phyloP scores from a whole-genome alignment of 1,140 invertebrate genomes.

The Diorhabda sublineata region DNA sequence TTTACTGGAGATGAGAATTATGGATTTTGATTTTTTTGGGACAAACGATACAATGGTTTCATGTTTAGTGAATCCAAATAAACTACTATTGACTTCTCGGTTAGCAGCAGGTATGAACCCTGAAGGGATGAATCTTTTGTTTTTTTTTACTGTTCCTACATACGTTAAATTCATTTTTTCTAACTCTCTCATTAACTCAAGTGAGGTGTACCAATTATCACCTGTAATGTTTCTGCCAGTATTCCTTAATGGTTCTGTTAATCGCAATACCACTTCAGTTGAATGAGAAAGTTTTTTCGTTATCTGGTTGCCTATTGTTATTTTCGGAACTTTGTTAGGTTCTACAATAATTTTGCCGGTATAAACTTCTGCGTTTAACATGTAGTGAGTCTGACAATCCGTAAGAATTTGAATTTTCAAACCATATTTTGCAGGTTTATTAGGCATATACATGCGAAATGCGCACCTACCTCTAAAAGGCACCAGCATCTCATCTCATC shows the following conservation, averaged over 20 bases:
- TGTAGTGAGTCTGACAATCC: constrained; percentile 4
- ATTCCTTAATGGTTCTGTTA: constrained; percentile 17
- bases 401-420: constrained; percentile 4
- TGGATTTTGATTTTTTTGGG: constrained; percentile 34
- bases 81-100: constrained; percentile 2
- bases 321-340: too few relatives aligned
- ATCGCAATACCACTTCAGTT: constrained; percentile 18
- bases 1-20: constrained; percentile 38
- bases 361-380: constrained; percentile 3
- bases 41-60: constrained; percentile 18
- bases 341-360: neutral
- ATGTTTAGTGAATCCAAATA: constrained; percentile 21
- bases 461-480: too few relatives aligned
- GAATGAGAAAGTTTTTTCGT: constrained; percentile 17
- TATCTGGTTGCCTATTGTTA: neutral
- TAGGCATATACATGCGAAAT: neutral
- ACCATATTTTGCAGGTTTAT: constrained; percentile 6
- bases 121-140: constrained; percentile 17
- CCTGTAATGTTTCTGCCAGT: constrained; percentile 17
- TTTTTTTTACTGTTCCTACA: constrained; percentile 18
- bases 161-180: constrained; percentile 11
- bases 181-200: neutral
- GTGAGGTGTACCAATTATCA: constrained; percentile 19
- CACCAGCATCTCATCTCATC: neutral
- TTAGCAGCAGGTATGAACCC: constrained; percentile 8